A percentile compares a stretch with the other conserved stretches of the same genome.
Evolutionary conservation across 2,797 vertebrate species (phyloP).

Genomic region (Petrocephalus sullivani): DNA sequence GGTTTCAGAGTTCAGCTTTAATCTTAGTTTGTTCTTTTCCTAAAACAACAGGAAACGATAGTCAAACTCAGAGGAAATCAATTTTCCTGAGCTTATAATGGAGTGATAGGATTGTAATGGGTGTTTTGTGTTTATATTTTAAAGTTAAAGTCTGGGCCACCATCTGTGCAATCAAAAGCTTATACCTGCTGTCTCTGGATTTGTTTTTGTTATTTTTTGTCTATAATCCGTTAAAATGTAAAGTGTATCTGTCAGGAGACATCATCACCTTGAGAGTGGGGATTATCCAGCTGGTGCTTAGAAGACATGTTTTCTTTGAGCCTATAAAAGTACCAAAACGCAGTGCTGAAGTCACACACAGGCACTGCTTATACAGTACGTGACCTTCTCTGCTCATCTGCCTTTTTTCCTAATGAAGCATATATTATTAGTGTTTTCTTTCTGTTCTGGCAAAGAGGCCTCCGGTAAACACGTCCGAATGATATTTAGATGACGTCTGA

Average conservation of each 20-base stretch:
- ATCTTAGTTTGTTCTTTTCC: background rate
- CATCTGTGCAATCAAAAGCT: background rate
- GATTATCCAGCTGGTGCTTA: constrained; percentile 55
- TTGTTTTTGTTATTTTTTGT: constrained; percentile 25
- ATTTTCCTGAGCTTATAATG: background rate
- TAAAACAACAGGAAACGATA: background rate
- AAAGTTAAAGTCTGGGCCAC: background rate
- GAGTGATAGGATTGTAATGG: background rate
- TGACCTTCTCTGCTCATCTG: constrained; percentile 44
- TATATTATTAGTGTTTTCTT: constrained; percentile 17
- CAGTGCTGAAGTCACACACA: constrained; percentile 49
- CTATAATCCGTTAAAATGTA: constrained; percentile 61
- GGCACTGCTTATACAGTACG: constrained; percentile 54
- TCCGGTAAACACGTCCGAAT: background rate
- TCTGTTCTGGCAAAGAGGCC: background rate
- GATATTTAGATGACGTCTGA: background rate
- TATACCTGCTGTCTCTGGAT: background rate
- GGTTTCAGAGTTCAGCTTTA: background rate
- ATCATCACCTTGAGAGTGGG: constrained; percentile 51
- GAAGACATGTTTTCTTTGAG: constrained; percentile 26
- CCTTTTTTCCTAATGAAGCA: constrained; percentile 31
- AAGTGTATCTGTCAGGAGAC: constrained; percentile 28
- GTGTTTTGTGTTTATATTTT: background rate
- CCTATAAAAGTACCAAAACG: constrained; percentile 54
- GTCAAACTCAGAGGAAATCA: background rate